phyloP scores from a whole-genome alignment of 2,113 vertebrate genomes.

The Oreocharis arfaki region DNA sequence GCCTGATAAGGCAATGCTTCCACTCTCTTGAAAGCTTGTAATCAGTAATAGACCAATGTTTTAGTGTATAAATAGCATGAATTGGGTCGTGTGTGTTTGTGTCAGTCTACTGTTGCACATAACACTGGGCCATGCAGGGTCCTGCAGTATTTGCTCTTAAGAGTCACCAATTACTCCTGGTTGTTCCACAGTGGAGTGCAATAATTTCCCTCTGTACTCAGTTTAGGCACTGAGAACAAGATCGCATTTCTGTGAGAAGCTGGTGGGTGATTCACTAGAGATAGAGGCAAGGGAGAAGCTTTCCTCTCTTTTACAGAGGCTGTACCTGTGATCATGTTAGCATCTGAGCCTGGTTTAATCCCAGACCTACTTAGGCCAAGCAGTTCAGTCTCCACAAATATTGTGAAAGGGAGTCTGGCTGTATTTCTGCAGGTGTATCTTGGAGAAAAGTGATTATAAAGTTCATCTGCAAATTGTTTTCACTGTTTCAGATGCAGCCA shows the following conservation, averaged over 20 bases:
- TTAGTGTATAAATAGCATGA: not conserved
- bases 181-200: not conserved
- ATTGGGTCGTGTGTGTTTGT: not conserved
- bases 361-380: not conserved
- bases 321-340: not conserved
- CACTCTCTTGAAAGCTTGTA: not conserved
- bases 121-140: not conserved
- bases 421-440: not conserved
- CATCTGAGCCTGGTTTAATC: not conserved
- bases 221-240: not conserved
- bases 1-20: not conserved
- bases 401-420: fast-evolving
- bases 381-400: too few relatives aligned
- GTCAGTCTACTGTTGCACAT: not conserved
- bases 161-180: not conserved
- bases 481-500: not conserved
- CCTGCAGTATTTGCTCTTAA: not conserved
- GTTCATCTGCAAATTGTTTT: not conserved
- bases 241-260: not conserved
- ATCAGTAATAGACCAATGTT: not conserved
- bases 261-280: not conserved
- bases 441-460: not conserved
- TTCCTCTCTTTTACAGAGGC: not conserved
- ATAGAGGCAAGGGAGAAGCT: not conserved
- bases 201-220: not conserved